These are phyloP conservation scores for Anableps anableps DNA, from an alignment of 2,797 vertebrate genomes.

Conservation along the genomic window DNA sequence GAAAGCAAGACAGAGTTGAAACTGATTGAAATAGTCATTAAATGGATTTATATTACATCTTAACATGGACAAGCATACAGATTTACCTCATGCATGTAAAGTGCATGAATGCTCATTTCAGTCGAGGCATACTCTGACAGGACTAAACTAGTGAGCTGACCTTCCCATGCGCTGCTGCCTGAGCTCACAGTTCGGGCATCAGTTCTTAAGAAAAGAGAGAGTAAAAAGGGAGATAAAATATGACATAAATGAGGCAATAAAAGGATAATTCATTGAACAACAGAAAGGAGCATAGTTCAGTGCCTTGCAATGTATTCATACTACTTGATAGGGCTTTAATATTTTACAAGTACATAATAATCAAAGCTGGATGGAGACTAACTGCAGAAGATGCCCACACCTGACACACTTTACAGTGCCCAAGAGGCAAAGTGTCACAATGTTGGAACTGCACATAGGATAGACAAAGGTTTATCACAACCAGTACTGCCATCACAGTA, in stretches of 20 bases:
- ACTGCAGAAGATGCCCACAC: background rate
- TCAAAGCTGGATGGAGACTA: background rate
- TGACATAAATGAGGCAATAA: background rate
- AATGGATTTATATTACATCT: background rate
- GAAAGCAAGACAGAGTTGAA: background rate
- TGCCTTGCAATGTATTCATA: background rate
- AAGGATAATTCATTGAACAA: background rate
- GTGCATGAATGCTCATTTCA: conserved; percentile 97
- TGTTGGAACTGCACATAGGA: background rate
- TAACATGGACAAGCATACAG: background rate
- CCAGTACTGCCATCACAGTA: background rate
- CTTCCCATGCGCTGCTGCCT: conserved; percentile 96
- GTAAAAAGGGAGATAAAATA: conserved; percentile 4
- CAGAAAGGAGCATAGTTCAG: background rate
- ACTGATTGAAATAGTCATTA: background rate
- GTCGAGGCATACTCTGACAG: conserved; percentile 96
- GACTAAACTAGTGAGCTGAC: conserved; percentile 93
- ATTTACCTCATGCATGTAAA: conserved; percentile 96
- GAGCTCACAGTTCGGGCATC: conserved; percentile 93
- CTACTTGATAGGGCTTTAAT: background rate
- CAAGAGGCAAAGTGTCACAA: background rate
- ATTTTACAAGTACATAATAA: background rate
- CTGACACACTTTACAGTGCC: background rate
- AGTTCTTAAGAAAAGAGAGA: conserved; percentile 73
- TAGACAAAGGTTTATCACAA: background rate